Evolutionary conservation across 2,888 invertebrate genomes (phyloP).

Genomic region (Aleiodes leptofemur): DNA sequence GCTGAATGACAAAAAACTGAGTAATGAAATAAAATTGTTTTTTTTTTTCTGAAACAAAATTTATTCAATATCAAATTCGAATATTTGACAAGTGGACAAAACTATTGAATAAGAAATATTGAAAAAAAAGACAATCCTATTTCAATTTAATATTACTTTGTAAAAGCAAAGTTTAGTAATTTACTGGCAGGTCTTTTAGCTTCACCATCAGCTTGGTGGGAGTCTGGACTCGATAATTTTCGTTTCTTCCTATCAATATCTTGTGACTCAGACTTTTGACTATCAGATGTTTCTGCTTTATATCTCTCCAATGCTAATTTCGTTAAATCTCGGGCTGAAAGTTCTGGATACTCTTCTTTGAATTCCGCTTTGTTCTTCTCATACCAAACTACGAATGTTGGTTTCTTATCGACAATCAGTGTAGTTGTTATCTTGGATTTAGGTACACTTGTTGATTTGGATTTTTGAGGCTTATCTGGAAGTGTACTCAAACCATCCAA

Average conservation of each 20-base stretch:
- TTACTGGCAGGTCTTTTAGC: conserved; percentile 63
- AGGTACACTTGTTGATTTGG: conserved; percentile 52
- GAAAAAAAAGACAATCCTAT: background rate
- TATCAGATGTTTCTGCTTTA: conserved; percentile 69
- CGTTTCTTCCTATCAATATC: conserved; percentile 63
- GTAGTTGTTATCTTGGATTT: conserved; percentile 63
- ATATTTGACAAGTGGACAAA: background rate
- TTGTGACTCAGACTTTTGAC: conserved; percentile 42
- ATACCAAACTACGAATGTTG: conserved; percentile 81
- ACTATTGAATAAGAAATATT: background rate
- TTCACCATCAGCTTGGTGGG: conserved; percentile 51
- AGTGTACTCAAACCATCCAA: conserved; percentile 61
- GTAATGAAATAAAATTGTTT: background rate
- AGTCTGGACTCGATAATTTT: conserved; percentile 60
- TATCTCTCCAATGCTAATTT: conserved; percentile 78
- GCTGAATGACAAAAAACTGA: background rate
- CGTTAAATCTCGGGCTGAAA: conserved; percentile 78
- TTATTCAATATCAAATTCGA: conserved; percentile 3
- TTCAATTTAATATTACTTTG: background rate
- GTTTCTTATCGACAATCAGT: conserved; percentile 67
- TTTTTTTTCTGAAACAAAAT: background rate
- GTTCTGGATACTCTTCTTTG: conserved; percentile 78
- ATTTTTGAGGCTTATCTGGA: conserved; percentile 64
- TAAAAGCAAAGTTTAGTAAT: conserved; percentile 64
- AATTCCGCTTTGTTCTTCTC: conserved; percentile 78